Evolutionary conservation across 1,140 invertebrate species (phyloP), one percentile per base, ranked within the genome.

Genomic region (Pteromalus puparum): DNA sequence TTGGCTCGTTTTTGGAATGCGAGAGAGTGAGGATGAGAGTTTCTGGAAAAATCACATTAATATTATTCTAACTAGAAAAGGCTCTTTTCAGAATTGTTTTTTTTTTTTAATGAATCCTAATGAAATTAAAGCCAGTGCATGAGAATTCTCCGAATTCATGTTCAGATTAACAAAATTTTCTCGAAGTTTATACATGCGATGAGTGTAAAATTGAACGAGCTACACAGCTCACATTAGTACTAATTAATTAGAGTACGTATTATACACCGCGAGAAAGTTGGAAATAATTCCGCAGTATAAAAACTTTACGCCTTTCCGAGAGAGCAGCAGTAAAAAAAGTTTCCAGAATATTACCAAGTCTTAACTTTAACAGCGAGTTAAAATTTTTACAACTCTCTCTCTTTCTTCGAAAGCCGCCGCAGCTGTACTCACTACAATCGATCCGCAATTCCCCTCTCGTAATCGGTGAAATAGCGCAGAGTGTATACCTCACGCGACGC

Each of bases 301-400:
- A 42, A 61, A 61, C 53, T 61, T 61, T 61, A 61, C 53, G 21
- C 53, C 5, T 21, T 61, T 61, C 18, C 53, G 53, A 61, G 53
- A 15, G 53, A 61, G 53, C 18, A 61, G 53, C 21, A 61, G 18
- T 61, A 18, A 61, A 61, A 34, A 61, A 61, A 61, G 15, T 61
- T 61, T 61, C 5, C 53, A 61, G 53, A 61, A 61, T 61, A 61
- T 61, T 61, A 61, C 53, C 18, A n/a, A 7, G 53, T n/a, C 53
- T 61, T 61, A 61, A 61, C 53, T 61, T 61, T 61, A 61, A 61
- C 53, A 61, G 53, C 53, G 53, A 61, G 53, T 61, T 61, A n/a
- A 61, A 61, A 61, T 61, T 61, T 61, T 61, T 61, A 61, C 18
- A 61, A n/a, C 53, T 61, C 53, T n/a, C 53, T n/a, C 53, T 61